A percentile compares a stretch with the other conserved stretches of the same genome.
Evolutionary conservation across 1,140 invertebrate species (phyloP).

Genomic region (Pararge aegeria): DNA sequence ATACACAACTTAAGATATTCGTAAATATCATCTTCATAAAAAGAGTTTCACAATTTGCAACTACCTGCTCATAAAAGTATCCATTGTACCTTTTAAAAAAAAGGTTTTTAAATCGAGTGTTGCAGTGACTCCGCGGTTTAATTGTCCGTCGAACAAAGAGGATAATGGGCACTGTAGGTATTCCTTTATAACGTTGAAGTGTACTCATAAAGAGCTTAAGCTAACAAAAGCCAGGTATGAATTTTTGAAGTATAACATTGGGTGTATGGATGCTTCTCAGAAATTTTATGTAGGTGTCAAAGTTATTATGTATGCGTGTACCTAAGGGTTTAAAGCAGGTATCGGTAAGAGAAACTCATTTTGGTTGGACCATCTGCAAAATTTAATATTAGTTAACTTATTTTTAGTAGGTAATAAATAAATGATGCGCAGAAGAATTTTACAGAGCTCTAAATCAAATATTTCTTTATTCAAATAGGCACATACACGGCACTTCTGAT

Average conservation of each 20-base stretch:
- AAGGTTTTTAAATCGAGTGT: conserved; percentile 6
- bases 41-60: background rate
- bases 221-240: conserved; percentile 23
- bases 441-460: no score
- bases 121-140: conserved; percentile 33
- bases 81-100: conserved; percentile 12
- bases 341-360: background rate
- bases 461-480: no score
- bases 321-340: background rate
- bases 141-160: conserved; percentile 32
- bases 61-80: conserved; percentile 25
- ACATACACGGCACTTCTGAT: no score
- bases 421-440: no score
- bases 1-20: background rate
- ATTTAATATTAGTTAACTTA: no score
- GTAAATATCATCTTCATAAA: background rate
- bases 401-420: no score
- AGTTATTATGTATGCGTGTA: conserved; percentile 1
- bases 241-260: conserved; percentile 17
- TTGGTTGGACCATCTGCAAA: background rate
- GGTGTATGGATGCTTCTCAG: background rate
- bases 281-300: conserved; percentile 17
- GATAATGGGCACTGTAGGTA: conserved; percentile 19
- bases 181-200: conserved; percentile 7
- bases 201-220: conserved; percentile 22